A percentile compares a stretch with the other conserved stretches of the same genome.
phyloP scores from a whole-genome alignment of 2,888 invertebrate species.

The Ichneumon xanthorius region DNA sequence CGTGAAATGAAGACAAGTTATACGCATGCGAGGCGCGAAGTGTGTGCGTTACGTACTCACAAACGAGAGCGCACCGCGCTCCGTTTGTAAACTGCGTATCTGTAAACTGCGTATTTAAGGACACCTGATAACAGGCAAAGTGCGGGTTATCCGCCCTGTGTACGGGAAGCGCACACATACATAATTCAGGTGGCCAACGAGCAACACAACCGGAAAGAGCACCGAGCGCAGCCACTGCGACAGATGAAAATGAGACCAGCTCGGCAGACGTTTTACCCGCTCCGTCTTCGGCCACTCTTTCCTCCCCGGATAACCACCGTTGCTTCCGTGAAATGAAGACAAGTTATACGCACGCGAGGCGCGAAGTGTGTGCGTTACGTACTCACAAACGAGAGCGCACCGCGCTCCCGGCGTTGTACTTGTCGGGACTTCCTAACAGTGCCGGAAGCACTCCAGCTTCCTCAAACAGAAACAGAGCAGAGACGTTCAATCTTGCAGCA shows the following conservation, averaged over 20 bases:
- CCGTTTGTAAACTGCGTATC: too few species aligned
- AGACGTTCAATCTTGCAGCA: background rate
- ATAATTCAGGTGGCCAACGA: slow-evolving; percentile 50
- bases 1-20: slow-evolving; percentile 61
- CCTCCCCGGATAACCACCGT: background rate
- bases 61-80: slow-evolving; percentile 19
- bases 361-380: slow-evolving; percentile 1
- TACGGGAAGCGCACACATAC: slow-evolving; percentile 40
- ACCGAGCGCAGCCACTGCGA: slow-evolving; percentile 6
- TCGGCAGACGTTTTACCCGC: slow-evolving; percentile 28
- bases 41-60: slow-evolving; percentile 23
- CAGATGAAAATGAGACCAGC: slow-evolving; percentile 42
- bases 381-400: slow-evolving; percentile 15
- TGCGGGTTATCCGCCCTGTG: slow-evolving; percentile 39
- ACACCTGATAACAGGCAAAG: slow-evolving; percentile 61
- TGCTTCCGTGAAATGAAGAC: slow-evolving; percentile 52
- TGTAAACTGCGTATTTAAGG: slow-evolving; percentile 57
- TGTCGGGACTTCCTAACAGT: background rate
- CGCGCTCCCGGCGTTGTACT: slow-evolving; percentile 11
- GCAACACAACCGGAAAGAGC: slow-evolving; percentile 5
- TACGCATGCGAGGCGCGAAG: slow-evolving; percentile 26
- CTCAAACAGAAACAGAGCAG: slow-evolving; percentile 3
- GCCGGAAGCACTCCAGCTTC: slow-evolving; percentile 23
- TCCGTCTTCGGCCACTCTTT: slow-evolving; percentile 27
- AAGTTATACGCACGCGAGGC: slow-evolving; percentile 48